Conservation (phyloP, 2,888 invertebrate genomes). For the Volucella zonaria region DNA sequence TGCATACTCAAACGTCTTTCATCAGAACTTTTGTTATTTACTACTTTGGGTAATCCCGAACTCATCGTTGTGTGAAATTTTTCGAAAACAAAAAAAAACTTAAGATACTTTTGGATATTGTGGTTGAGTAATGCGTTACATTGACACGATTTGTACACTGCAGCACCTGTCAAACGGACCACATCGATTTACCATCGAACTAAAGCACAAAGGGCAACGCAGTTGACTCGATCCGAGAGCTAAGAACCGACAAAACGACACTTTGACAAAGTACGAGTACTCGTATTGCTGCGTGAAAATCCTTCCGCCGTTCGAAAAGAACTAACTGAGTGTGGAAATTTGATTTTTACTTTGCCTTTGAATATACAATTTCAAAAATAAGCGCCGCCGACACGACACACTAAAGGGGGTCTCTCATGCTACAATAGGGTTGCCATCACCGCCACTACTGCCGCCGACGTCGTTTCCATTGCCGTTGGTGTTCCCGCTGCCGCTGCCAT, state of each 20-base stretch:
- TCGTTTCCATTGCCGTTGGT: too few relatives aligned
- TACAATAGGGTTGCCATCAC: not conserved
- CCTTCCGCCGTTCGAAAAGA: constrained; percentile 81
- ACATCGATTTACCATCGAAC: constrained; percentile 45
- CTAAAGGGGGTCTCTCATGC: constrained; percentile 53
- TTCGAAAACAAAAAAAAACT: too few relatives aligned
- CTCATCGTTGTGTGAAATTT: too few relatives aligned
- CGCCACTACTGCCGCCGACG: too few relatives aligned
- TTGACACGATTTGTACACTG: constrained; percentile 33
- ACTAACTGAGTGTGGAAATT: constrained; percentile 78
- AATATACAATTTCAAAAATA: constrained; percentile 69
- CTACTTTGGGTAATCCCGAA: too few relatives aligned
- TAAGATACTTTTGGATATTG: too few relatives aligned
- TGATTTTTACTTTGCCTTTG: constrained; percentile 72
- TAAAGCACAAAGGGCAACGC: constrained; percentile 21
- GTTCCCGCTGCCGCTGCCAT: constrained; percentile 14
- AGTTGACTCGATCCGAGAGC: constrained; percentile 38
- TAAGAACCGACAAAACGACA: constrained; percentile 51
- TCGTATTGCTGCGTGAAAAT: constrained; percentile 79
- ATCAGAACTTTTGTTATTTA: constrained; percentile 27
- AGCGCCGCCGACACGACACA: constrained; percentile 63
- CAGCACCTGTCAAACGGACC: constrained; percentile 55
- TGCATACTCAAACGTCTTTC: constrained; percentile 8
- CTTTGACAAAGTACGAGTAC: constrained; percentile 58
- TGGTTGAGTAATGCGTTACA: constrained; percentile 26